Evolutionary conservation across 2,113 vertebrate genomes (phyloP).

Genomic region (Fregata magnificens): DNA sequence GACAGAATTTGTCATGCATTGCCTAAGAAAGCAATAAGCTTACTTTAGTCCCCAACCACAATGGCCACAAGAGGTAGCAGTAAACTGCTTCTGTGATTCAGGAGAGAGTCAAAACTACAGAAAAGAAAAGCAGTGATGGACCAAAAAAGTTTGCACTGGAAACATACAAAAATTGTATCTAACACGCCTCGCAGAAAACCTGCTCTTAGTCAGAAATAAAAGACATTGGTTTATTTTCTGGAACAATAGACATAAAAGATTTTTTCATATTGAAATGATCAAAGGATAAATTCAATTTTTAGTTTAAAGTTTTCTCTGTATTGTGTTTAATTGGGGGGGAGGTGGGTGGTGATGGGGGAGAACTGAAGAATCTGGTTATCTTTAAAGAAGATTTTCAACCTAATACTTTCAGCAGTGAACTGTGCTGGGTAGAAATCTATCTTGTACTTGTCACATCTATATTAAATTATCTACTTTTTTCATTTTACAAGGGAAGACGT

Average conservation of each 20-base stretch:
- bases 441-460: constrained; percentile 59
- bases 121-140: neutral
- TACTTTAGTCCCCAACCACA: neutral
- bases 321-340: neutral
- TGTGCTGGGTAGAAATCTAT: constrained; percentile 41
- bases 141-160: neutral
- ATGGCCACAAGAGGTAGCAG: neutral
- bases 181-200: neutral
- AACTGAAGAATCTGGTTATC: neutral
- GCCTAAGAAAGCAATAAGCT: neutral
- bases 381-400: constrained; percentile 29
- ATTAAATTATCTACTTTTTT: constrained; percentile 71
- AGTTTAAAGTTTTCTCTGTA: neutral
- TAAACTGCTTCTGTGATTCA: neutral
- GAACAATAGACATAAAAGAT: neutral
- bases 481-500: constrained; percentile 63
- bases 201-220: neutral
- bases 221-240: neutral
- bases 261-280: neutral
- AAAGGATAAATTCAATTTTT: neutral
- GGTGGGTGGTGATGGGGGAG: neutral
- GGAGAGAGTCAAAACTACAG: neutral
- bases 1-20: neutral
- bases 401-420: constrained; percentile 25
- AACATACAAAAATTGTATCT: neutral